These are phyloP conservation scores for Spodoptera litura DNA, from an alignment of 1,140 invertebrate species.

Conservation along the genomic window DNA sequence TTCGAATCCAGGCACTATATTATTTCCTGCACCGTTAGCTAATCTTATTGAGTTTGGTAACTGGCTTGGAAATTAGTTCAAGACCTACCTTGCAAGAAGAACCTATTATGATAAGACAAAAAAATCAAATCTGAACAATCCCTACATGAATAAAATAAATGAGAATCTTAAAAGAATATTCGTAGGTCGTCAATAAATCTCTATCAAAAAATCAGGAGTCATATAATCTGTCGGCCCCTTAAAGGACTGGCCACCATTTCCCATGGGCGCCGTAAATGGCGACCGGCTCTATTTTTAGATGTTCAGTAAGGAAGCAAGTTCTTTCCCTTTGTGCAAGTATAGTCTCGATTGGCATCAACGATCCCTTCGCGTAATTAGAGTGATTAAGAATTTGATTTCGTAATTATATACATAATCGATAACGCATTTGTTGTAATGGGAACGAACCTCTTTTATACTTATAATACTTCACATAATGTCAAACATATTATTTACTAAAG, in stretches of 20 bases:
- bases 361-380: background rate
- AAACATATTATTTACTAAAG: too few relatives aligned
- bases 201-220: background rate
- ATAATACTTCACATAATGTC: too few relatives aligned
- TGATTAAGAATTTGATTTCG: background rate
- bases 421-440: too few relatives aligned
- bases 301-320: background rate
- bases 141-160: background rate
- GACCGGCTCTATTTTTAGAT: slow-evolving; percentile 17
- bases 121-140: background rate
- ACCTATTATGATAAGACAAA: slow-evolving; percentile 1
- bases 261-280: slow-evolving; percentile 11
- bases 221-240: background rate
- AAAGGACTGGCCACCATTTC: background rate
- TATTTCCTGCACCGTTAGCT: too few relatives aligned
- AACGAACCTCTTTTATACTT: too few relatives aligned
- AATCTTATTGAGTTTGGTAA: too few relatives aligned
- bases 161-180: background rate
- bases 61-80: too few relatives aligned
- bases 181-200: slow-evolving; percentile 13
- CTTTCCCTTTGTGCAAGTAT: background rate
- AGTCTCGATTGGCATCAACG: background rate
- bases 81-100: too few relatives aligned
- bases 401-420: too few relatives aligned
- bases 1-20: too few relatives aligned